phyloP scores from a whole-genome alignment of 2,113 vertebrate genomes.

The Bolborhynchus lineola region DNA sequence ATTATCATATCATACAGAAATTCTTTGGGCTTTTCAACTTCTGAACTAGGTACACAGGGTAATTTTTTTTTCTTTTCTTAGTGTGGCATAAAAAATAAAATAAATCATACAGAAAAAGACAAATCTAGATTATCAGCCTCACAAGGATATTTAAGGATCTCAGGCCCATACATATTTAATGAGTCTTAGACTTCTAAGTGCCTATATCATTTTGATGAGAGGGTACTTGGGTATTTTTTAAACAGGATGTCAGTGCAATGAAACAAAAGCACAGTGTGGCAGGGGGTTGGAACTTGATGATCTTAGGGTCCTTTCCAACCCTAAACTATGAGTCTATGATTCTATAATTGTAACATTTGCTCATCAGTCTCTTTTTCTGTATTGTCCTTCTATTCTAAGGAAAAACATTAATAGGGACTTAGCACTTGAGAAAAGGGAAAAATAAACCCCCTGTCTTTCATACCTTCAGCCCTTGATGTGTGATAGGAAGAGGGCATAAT shows the following conservation, averaged over 20 bases:
- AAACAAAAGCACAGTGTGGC: not conserved
- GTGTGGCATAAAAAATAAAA: not conserved
- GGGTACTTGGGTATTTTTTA: not conserved
- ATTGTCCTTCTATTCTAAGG: not conserved
- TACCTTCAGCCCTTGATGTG: not conserved
- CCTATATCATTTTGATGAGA: not conserved
- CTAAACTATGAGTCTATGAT: not conserved
- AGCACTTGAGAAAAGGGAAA: not conserved
- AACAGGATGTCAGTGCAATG: not conserved
- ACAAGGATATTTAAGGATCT: not conserved
- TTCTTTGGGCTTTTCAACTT: not conserved
- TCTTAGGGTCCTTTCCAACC: not conserved
- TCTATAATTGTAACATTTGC: not conserved
- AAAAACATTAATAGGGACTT: not conserved
- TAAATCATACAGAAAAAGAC: not conserved
- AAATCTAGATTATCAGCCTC: not conserved
- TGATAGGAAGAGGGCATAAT: not conserved
- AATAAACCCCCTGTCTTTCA: not conserved
- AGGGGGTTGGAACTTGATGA: not conserved
- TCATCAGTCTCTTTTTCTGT: not conserved
- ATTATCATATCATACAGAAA: not conserved
- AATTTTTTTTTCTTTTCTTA: not conserved
- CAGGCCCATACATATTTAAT: not conserved
- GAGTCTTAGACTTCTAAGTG: not conserved
- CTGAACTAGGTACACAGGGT: not conserved